These are phyloP conservation scores for Strongylocentrotus purpuratus DNA, from an alignment of 35 echinoderm and acorn worm genomes.

Conservation along the genomic window DNA sequence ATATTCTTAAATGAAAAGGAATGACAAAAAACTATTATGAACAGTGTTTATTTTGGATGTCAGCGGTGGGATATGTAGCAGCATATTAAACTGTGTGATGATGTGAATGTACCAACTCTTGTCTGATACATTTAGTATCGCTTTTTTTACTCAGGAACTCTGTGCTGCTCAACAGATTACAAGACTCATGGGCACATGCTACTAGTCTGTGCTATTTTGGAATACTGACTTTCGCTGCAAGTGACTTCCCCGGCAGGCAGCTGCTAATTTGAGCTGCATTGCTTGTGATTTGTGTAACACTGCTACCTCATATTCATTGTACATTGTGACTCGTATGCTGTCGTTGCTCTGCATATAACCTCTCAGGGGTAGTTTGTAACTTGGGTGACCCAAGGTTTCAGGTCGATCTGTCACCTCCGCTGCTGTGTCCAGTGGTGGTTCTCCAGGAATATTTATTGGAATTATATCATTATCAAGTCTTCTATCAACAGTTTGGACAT, in stretches of 20 bases:
- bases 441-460: not conserved
- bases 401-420: not conserved
- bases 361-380: not conserved
- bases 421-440: not conserved
- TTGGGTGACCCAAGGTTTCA: not conserved
- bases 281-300: not conserved
- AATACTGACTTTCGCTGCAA: not conserved
- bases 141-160: not conserved
- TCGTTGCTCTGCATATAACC: not conserved
- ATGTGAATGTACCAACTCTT: not conserved
- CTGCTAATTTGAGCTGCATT: not conserved
- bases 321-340: not conserved
- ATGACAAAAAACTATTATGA: not conserved
- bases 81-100: not conserved
- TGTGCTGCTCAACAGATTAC: not conserved
- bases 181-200: not conserved
- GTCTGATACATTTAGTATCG: not conserved
- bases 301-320: conserved; percentile 2
- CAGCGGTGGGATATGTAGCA: not conserved
- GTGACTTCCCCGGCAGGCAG: not conserved
- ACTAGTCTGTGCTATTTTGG: not conserved
- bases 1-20: not conserved
- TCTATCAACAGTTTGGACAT: not conserved
- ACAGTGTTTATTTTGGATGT: not conserved
- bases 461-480: not conserved